phyloP scores from a whole-genome alignment of 2,888 invertebrate species.

The Iselma pallidipennis region DNA sequence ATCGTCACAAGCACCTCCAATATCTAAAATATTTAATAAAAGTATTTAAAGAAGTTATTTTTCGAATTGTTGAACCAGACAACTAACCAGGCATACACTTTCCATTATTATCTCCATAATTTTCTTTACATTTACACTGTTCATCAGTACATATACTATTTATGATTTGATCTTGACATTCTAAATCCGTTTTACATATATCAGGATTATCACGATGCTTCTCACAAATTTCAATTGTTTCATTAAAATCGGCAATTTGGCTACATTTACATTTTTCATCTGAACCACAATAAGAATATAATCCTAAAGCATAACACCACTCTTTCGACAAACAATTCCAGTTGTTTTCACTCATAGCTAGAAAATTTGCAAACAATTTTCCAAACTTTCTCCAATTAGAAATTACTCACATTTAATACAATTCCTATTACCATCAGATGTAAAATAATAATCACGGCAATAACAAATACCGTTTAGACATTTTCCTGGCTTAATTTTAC shows the following conservation, averaged over 20 bases:
- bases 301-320: constrained; percentile 42
- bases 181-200: constrained; percentile 30
- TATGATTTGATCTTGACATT: constrained; percentile 24
- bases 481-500: constrained; percentile 36
- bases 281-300: constrained; percentile 34
- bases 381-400: background rate
- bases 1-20: constrained; percentile 32
- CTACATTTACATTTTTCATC: constrained; percentile 33
- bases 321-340: constrained; percentile 36
- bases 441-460: constrained; percentile 40
- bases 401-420: constrained; percentile 39
- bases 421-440: constrained; percentile 33
- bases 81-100: constrained; percentile 34
- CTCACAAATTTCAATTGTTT: constrained; percentile 28
- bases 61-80: background rate
- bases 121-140: constrained; percentile 33
- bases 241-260: constrained; percentile 28
- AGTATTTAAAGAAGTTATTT: background rate
- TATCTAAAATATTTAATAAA: constrained; percentile 18
- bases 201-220: constrained; percentile 13
- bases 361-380: constrained; percentile 6
- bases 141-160: constrained; percentile 34
- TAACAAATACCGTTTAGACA: constrained; percentile 31
- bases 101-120: constrained; percentile 25
- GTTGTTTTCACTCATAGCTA: constrained; percentile 37